A percentile compares a stretch with the other conserved stretches of the same genome.
Evolutionary conservation across 2,113 vertebrate species (phyloP).

Genomic region (Enhydra lutris): DNA sequence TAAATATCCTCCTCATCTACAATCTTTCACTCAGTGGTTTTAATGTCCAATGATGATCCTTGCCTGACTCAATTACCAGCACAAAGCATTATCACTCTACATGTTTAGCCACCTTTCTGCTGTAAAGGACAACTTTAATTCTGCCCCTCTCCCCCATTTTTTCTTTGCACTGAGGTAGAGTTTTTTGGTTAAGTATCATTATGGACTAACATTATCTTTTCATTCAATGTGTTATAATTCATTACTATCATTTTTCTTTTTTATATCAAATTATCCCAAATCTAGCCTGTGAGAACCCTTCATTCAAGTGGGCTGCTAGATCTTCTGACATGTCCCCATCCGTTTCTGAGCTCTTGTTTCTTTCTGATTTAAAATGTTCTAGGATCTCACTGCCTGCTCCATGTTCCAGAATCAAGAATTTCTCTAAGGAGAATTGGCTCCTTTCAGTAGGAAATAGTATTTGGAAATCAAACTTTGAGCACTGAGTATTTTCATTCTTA

Average conservation of each 20-base stretch:
- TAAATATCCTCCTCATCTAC: not conserved
- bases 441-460: not conserved
- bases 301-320: not conserved
- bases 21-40: not conserved
- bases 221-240: not conserved
- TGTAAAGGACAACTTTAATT: not conserved
- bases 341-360: not conserved
- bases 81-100: not conserved
- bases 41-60: not conserved
- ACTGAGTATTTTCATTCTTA: not conserved
- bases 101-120: not conserved
- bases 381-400: not conserved
- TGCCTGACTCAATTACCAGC: not conserved
- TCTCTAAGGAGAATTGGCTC: not conserved
- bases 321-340: not conserved
- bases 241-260: not conserved
- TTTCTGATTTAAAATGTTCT: not conserved
- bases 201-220: conserved; percentile 17
- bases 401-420: not conserved
- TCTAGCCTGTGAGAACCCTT: not conserved
- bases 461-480: not conserved
- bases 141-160: not conserved
- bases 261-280: not conserved
- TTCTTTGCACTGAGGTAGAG: not conserved
- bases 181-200: not conserved